These are phyloP conservation scores for Callinectes sapidus DNA, from an alignment of 2,888 invertebrate species.

Conservation along the genomic window DNA sequence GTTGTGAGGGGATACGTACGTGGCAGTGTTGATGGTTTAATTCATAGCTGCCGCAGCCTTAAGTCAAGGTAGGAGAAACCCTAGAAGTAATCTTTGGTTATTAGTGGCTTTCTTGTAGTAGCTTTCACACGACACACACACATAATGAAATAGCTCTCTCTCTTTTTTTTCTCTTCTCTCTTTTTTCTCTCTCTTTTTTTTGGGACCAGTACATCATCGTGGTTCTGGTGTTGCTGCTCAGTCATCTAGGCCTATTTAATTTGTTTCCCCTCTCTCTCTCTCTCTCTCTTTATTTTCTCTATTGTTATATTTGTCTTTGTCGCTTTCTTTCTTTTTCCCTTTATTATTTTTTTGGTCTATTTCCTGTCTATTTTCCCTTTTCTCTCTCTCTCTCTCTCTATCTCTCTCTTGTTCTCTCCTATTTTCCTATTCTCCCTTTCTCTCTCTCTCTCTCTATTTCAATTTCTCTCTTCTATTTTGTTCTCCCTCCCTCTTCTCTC, in stretches of 20 bases:
- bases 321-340: neutral
- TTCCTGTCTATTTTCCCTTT: too few species aligned
- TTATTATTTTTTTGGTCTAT: neutral
- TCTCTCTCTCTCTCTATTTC: too few species aligned
- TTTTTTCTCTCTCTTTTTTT: neutral
- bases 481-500: neutral
- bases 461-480: too few species aligned
- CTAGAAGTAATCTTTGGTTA: slow-evolving; percentile 82
- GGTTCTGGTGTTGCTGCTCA: too few species aligned
- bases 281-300: neutral
- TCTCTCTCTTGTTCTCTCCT: too few species aligned
- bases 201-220: too few species aligned
- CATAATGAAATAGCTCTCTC: slow-evolving; percentile 40
- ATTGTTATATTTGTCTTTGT: neutral
- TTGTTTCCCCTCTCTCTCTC: neutral
- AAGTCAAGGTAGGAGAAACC: slow-evolving; percentile 73
- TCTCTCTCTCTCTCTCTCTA: too few species aligned
- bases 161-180: neutral
- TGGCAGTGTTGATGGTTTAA: slow-evolving; percentile 50
- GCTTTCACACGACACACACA: slow-evolving; percentile 67
- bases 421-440: too few species aligned
- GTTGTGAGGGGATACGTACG: slow-evolving; percentile 66
- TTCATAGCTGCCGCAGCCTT: slow-evolving; percentile 65
- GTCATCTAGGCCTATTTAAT: too few species aligned
- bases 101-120: slow-evolving; percentile 77